Base-by-base conservation (phyloP, 2,797 vertebrate genomes). In the Poliocrania exsul region DNA sequence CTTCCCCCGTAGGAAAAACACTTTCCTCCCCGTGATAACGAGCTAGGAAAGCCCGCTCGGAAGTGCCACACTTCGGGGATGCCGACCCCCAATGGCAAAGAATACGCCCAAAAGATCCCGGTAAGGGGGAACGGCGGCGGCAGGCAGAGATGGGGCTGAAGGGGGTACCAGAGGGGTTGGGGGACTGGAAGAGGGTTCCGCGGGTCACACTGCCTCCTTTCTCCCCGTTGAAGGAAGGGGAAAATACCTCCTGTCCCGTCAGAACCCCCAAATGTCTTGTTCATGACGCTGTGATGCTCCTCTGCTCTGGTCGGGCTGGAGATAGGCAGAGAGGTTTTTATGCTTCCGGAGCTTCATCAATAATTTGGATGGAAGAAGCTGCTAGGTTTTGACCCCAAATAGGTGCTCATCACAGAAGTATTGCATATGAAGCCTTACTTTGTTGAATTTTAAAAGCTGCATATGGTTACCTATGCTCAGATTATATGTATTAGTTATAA, bases 31-130 rank as follows among this genome's bases (percentile, higher is more conserved):
- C 98, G 97, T 67, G 98, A 97, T 90, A 98, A 98, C 80, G 97
- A 98, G 51, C 95, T 98, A n/a, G 97, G 98, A 81, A 98, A 96
- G 90, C 90, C 97, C 49, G 86, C 94, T 90, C 97, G 97, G 62
- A 98, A 96, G 95, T 99, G 98, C 94, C 98, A 98, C 95, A 99
- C 98, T 9, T 98, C 98, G 44, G 96, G 92, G 86, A 98, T 98
- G 96, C 84, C 97, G 29, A 98, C 98, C 46, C 98, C 98, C 44
- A 98, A 98, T 21, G 98, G 98, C 93, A 99, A 99, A 78, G 98
- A 98, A 78, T 98, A 98, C 7, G 98, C 98, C 71, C 98, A 98
- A 88, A 98, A 98, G 82, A 97, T 98, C 90, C 97, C 98, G 78
- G 98, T 99, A 90, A 98, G 96, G 46, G 17, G 21, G 46, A 5